Percentiles rank a stretch among this genome's conserved stretches.
phyloP scores from a whole-genome alignment of 2,113 vertebrate genomes.

The Hymenochirus boettgeri region DNA sequence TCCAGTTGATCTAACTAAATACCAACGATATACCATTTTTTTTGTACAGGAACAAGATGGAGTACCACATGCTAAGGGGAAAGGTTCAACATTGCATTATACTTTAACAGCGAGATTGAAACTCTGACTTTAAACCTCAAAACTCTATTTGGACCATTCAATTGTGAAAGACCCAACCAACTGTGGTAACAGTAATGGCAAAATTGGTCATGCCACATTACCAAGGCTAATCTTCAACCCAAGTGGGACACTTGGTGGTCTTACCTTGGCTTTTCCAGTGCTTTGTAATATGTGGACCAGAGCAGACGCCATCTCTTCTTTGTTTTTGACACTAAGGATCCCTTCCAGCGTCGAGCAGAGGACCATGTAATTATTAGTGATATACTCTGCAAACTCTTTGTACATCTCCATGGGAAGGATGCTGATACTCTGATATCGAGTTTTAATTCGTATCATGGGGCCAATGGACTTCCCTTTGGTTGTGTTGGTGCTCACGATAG shows the following conservation, averaged over 20 bases:
- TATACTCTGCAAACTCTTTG: slow-evolving; percentile 97
- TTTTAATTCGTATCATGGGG: slow-evolving; percentile 94
- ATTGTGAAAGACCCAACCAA: too few relatives aligned
- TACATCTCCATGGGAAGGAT: slow-evolving; percentile 98
- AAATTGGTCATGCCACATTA: too few relatives aligned
- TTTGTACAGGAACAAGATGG: too few relatives aligned
- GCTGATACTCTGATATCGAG: slow-evolving; percentile 93
- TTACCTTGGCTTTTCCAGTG: slow-evolving; percentile 96
- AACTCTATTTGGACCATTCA: too few relatives aligned
- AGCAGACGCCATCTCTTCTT: slow-evolving; percentile 95
- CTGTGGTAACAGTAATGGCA: too few relatives aligned
- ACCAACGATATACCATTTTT: too few relatives aligned
- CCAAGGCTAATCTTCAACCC: too few relatives aligned
- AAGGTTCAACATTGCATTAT: too few relatives aligned
- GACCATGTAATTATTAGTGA: slow-evolving; percentile 96
- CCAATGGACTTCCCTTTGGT: slow-evolving; percentile 83
- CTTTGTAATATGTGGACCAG: slow-evolving; percentile 97
- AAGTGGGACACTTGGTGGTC: slow-evolving; percentile 19
- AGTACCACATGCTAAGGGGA: too few relatives aligned
- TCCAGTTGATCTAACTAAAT: too few relatives aligned
- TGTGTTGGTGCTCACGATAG: slow-evolving; percentile 80
- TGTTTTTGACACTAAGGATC: slow-evolving; percentile 93
- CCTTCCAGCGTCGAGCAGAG: slow-evolving; percentile 93
- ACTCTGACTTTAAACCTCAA: too few relatives aligned
- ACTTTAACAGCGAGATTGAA: too few relatives aligned